Conservation (phyloP, 2,113 vertebrate species). For the Amblyopsis rosae region DNA sequence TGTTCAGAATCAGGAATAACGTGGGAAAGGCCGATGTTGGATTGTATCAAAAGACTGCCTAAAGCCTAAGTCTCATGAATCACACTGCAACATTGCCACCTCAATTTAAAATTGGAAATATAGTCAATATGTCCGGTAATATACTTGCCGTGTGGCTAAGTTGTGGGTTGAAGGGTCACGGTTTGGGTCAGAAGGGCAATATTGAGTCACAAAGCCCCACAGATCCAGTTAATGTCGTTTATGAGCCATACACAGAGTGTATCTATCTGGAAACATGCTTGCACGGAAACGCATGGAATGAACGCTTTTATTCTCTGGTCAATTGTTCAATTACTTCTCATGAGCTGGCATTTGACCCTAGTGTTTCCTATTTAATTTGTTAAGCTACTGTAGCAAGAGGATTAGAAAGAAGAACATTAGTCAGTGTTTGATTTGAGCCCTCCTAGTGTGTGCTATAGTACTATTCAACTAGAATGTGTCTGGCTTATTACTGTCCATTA, state of each 20-base stretch:
- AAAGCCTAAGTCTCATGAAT: constrained; percentile 32
- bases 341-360: constrained; percentile 58
- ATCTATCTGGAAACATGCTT: constrained; percentile 49
- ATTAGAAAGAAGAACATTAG: constrained; percentile 20
- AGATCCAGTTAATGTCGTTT: constrained; percentile 65
- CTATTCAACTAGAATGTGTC: no score
- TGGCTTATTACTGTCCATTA: no score
- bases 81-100: constrained; percentile 18
- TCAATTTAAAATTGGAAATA: constrained; percentile 24
- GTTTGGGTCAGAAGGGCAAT: constrained; percentile 43
- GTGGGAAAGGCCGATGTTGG: constrained; percentile 46
- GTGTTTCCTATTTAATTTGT: constrained; percentile 54
- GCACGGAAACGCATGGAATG: constrained; percentile 51
- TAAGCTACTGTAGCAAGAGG: constrained; percentile 26
- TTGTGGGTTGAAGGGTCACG: constrained; percentile 48
- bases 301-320: constrained; percentile 58
- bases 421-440: background rate
- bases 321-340: constrained; percentile 68
- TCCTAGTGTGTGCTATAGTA: background rate
- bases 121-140: constrained; percentile 24
- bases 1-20: constrained; percentile 45
- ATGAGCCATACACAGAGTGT: constrained; percentile 38
- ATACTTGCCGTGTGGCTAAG: constrained; percentile 11
- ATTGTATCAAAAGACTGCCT: constrained; percentile 24
- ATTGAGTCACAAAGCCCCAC: constrained; percentile 39